Conservation (phyloP, 2,888 invertebrate genomes). For the Eupeodes latifasciatus region DNA sequence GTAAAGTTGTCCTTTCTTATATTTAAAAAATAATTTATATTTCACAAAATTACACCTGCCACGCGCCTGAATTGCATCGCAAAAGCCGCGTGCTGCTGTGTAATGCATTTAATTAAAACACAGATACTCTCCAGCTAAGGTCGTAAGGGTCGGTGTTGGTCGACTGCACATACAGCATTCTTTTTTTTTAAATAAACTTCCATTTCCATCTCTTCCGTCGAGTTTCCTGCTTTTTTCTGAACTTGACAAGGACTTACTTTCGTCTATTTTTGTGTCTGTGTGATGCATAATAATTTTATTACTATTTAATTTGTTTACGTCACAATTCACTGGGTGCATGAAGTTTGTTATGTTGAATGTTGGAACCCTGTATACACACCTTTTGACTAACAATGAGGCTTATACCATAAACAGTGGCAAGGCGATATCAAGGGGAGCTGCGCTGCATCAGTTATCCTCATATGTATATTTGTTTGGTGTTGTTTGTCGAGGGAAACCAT, state of each 20-base stretch:
- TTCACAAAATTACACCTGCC: slow-evolving; percentile 69
- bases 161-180: background rate
- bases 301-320: slow-evolving; percentile 73
- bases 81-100: slow-evolving; percentile 22
- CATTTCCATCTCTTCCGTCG: slow-evolving; percentile 32
- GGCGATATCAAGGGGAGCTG: slow-evolving; percentile 35
- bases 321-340: slow-evolving; percentile 61
- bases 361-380: slow-evolving; percentile 24
- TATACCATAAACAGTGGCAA: background rate
- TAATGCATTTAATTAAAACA: slow-evolving; percentile 68
- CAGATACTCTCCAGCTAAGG: background rate
- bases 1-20: background rate
- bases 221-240: slow-evolving; percentile 55
- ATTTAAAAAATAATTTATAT: slow-evolving; percentile 4
- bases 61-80: slow-evolving; percentile 68
- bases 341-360: background rate
- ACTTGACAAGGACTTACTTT: slow-evolving; percentile 55
- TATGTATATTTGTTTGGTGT: slow-evolving; percentile 28
- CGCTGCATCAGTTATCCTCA: background rate
- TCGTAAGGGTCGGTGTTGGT: slow-evolving; percentile 20
- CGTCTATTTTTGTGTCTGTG: slow-evolving; percentile 17
- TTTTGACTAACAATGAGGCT: slow-evolving; percentile 26
- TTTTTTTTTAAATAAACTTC: slow-evolving; percentile 32
- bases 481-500: slow-evolving; percentile 42
- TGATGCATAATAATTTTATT: slow-evolving; percentile 25